phyloP scores from a whole-genome alignment of 2,888 invertebrate species.

The Stictocephala bisonia region DNA sequence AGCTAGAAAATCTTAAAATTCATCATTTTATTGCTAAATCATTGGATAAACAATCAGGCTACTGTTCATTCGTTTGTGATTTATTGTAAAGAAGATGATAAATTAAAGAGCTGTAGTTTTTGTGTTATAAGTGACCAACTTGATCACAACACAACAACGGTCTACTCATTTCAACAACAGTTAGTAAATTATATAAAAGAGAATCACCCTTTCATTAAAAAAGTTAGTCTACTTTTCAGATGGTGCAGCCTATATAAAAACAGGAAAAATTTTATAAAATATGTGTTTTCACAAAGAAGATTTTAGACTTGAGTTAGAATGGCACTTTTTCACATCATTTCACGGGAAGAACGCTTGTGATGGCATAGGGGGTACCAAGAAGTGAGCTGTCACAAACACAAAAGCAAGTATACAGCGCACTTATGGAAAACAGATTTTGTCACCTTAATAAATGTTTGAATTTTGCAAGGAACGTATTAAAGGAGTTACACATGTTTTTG shows the following conservation, averaged over 20 bases:
- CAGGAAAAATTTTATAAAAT: constrained; percentile 26
- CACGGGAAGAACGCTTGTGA: constrained; percentile 20
- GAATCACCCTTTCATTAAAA: constrained; percentile 3
- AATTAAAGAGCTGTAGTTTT: constrained; percentile 5
- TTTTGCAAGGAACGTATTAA: constrained; percentile 20
- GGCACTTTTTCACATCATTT: constrained; percentile 16
- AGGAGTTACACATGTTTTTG: constrained; percentile 13
- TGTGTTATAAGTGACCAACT: constrained; percentile 19
- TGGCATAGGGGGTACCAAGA: constrained; percentile 20
- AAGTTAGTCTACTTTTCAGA: constrained; percentile 27
- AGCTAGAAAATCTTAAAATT: constrained; percentile 6
- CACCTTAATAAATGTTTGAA: constrained; percentile 20
- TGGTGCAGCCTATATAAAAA: constrained; percentile 24
- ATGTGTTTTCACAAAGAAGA: constrained; percentile 33
- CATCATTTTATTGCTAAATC: constrained; percentile 40
- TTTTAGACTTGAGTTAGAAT: constrained; percentile 31
- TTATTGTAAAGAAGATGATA: constrained; percentile 19
- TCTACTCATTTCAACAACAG: constrained; percentile 7
- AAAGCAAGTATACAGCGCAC: constrained; percentile 29
- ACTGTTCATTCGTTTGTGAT: constrained; percentile 24
- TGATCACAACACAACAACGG: constrained; percentile 11
- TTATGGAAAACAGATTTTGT: neutral
- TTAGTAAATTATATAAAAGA: constrained; percentile 26
- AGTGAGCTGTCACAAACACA: constrained; percentile 25
- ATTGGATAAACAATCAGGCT: constrained; percentile 21